Conservation (phyloP, 1,140 invertebrate genomes). For the Limonius californicus region DNA sequence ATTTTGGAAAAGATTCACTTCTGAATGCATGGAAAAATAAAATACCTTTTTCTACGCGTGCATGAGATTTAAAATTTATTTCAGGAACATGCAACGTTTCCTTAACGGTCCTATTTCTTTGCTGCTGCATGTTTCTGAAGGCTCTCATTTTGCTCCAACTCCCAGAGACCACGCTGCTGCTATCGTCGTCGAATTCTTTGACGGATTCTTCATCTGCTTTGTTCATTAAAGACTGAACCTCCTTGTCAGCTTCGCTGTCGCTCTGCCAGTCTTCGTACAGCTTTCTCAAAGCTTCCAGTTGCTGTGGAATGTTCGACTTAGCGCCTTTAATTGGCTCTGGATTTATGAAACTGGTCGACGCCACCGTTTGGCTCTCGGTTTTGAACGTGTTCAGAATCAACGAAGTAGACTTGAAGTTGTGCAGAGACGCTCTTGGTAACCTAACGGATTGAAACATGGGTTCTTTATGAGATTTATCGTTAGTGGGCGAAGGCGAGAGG, state of each 20-base stretch:
- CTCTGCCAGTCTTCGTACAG: constrained; percentile 45
- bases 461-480: constrained; percentile 1
- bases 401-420: constrained; percentile 47
- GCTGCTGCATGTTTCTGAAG: constrained; percentile 33
- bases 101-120: not conserved
- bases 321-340: constrained; percentile 9
- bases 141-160: constrained; percentile 46
- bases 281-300: constrained; percentile 45
- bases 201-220: constrained; percentile 2
- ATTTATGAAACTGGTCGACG: constrained; percentile 6
- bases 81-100: not conserved
- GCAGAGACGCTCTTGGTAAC: constrained; percentile 26
- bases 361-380: constrained; percentile 23
- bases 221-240: constrained; percentile 47
- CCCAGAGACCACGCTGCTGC: constrained; percentile 42
- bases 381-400: constrained; percentile 44
- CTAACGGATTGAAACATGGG: constrained; percentile 15
- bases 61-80: constrained; percentile 22
- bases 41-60: constrained; percentile 43
- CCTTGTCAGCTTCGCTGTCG: constrained; percentile 48
- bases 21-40: too few relatives aligned
- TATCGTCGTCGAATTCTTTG: constrained; percentile 27
- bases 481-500: constrained; percentile 42
- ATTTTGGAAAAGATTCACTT: too few relatives aligned
- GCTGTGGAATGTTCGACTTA: constrained; percentile 31